Evolutionary conservation across 2,888 invertebrate species (phyloP), one percentile per base, ranked within the genome.

Genomic region (Cremastinae sp.): DNA sequence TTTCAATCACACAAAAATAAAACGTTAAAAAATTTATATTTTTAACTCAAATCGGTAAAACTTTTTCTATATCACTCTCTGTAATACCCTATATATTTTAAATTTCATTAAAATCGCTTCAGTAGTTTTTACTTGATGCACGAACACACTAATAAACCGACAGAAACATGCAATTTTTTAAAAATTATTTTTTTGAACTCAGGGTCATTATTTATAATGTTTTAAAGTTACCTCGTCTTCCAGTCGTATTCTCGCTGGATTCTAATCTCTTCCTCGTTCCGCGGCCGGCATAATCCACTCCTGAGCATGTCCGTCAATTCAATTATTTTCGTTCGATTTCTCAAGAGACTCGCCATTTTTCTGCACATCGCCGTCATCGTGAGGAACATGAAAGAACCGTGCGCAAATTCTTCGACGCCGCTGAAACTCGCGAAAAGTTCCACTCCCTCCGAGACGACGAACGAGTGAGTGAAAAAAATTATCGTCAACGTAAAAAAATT

Each of bases 361-460:
- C 70, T 62, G 12, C 75, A 75, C 7, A 64, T 58, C 5, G 58
- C 78, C 14, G 75, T 62, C 71, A 75, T 68, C 2, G 78, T 64
- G 0, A 79, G 53, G 2, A 77, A 47, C 34, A 79, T 36, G 9
- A 75, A 79, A 1, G 78, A 79, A 47, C 66, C 59, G 14, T 70
- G 64, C 0, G 78, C 75, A n/a, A 76, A 71, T 41, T 58, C 78
- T 2, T 79, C 72, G 1, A 70, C 18, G 12, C 61, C 73, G 0
- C 73, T 65, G 0, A 72, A 71, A 3, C 54, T 61, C 56, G 54
- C 20, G 1, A 79, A 22, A 1, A 82, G 45, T 9, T 81, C 78
- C 0, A 84, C 2, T 2, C 79, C 22, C 61, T 80, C 74, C 0
- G 71, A 75, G 0, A 78, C 0, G 0, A 66, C 34, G 5, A 81